A percentile compares a stretch with the other conserved stretches of the same genome.
phyloP scores from a whole-genome alignment of 2,797 vertebrate species.

The Kryptopterus vitreolus region DNA sequence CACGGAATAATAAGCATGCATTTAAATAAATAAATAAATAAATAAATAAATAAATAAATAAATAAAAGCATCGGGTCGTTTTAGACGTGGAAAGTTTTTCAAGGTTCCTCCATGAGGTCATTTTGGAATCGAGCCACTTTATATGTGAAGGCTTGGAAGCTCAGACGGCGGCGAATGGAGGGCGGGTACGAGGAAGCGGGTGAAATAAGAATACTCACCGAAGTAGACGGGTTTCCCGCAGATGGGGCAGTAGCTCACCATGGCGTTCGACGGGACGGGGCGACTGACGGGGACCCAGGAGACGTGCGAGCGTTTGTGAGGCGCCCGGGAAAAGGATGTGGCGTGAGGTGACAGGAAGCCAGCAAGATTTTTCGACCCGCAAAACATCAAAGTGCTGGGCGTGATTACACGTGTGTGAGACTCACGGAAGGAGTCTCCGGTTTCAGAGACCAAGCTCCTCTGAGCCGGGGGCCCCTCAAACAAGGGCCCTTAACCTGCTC shows the following conservation, averaged over 20 bases:
- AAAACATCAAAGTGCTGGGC: background rate
- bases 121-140: conserved; percentile 1
- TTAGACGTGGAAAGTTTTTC: conserved; percentile 14
- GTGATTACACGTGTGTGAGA: background rate
- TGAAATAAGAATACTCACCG: conserved; percentile 81
- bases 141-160: conserved; percentile 18
- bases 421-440: too few species aligned
- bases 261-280: conserved; percentile 53
- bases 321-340: conserved; percentile 75
- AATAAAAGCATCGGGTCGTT: background rate
- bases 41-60: too few species aligned
- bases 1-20: too few species aligned
- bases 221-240: conserved; percentile 86
- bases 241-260: conserved; percentile 83
- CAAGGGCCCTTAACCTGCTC: too few species aligned
- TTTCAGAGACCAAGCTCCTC: too few species aligned
- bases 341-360: conserved; percentile 68
- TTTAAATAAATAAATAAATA: too few species aligned
- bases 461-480: too few species aligned
- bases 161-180: too few species aligned
- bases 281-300: conserved; percentile 54
- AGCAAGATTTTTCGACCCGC: conserved; percentile 1
- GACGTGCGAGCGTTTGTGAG: conserved; percentile 59
- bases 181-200: too few species aligned
- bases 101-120: conserved; percentile 15